Evolutionary conservation across 2,797 vertebrate genomes (phyloP).

Genomic region (Melanotaenia parkinsoni): DNA sequence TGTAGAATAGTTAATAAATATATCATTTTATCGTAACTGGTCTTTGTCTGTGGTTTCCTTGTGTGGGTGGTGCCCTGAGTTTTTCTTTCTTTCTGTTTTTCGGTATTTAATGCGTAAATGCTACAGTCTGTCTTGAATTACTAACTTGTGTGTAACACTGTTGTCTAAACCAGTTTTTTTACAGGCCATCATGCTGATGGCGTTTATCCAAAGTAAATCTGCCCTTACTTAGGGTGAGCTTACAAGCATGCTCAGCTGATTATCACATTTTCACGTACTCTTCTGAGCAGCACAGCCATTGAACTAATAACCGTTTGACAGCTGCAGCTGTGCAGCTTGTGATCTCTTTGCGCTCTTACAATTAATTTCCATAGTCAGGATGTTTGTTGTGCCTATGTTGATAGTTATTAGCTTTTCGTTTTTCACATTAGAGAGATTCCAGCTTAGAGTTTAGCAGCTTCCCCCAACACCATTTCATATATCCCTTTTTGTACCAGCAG

Average conservation of each 20-base stretch:
- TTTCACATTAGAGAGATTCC: constrained; percentile 12
- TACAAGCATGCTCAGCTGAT: constrained; percentile 7
- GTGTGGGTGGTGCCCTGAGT: no score
- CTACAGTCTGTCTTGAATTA: neutral
- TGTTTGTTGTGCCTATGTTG: neutral
- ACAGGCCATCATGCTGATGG: neutral
- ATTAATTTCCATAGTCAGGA: neutral
- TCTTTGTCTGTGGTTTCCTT: no score
- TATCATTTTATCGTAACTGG: no score
- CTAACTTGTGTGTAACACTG: neutral
- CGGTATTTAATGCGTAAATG: no score
- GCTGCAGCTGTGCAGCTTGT: constrained; percentile 14
- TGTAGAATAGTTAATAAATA: no score
- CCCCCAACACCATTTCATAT: no score
- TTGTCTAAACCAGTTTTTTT: neutral
- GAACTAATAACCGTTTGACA: neutral
- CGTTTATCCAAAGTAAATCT: neutral
- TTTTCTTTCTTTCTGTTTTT: no score
- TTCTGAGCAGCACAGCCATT: constrained; percentile 5
- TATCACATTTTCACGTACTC: constrained; percentile 20
- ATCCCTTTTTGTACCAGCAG: neutral
- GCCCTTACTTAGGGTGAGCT: neutral
- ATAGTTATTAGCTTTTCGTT: constrained; percentile 8
- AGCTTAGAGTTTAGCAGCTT: constrained; percentile 7
- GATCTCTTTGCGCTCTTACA: neutral